A percentile compares a stretch with the other conserved stretches of the same genome.
Conservation (phyloP, 2,797 vertebrate species). For the Rhabdophis nuchalis region DNA sequence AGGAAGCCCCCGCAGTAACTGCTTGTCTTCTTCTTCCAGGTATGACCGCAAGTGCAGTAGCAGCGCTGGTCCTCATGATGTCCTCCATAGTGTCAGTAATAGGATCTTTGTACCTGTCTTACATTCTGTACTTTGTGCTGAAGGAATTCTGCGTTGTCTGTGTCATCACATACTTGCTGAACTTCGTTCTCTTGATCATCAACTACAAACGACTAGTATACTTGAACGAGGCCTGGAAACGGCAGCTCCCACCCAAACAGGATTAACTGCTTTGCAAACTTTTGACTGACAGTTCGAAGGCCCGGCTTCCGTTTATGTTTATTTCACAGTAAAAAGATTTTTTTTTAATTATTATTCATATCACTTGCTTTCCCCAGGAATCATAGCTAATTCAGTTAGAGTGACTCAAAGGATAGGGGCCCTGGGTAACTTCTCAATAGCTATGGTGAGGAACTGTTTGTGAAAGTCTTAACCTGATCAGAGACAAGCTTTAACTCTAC, state of each 20-base stretch:
- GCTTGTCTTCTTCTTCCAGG: constrained; percentile 74
- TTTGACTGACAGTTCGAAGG: constrained; percentile 84
- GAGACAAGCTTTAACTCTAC: constrained; percentile 82
- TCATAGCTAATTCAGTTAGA: constrained; percentile 69
- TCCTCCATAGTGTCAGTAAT: constrained; percentile 95
- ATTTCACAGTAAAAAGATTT: constrained; percentile 81
- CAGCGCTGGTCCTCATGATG: constrained; percentile 95
- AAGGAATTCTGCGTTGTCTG: constrained; percentile 98
- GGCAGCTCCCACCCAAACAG: constrained; percentile 90
- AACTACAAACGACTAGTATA: constrained; percentile 99
- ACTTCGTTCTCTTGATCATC: constrained; percentile 97
- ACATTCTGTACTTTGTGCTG: constrained; percentile 99
- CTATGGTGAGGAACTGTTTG: constrained; percentile 55
- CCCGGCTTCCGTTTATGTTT: constrained; percentile 93
- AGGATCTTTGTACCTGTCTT: constrained; percentile 95
- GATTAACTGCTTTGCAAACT: constrained; percentile 85
- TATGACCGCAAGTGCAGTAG: constrained; percentile 97
- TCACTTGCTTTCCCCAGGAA: constrained; percentile 68
- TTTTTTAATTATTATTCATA: constrained; percentile 69
- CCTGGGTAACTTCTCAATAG: constrained; percentile 66
- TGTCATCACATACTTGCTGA: constrained; percentile 92
- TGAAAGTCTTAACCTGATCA: constrained; percentile 67
- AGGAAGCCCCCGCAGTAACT: neutral
- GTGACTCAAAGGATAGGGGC: constrained; percentile 63
- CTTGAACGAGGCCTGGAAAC: constrained; percentile 99